Percentiles rank a stretch among this genome's conserved stretches.
These are phyloP conservation scores for Eupristina koningsbergeri DNA, from an alignment of 1,140 invertebrate genomes.

Conservation along the genomic window DNA sequence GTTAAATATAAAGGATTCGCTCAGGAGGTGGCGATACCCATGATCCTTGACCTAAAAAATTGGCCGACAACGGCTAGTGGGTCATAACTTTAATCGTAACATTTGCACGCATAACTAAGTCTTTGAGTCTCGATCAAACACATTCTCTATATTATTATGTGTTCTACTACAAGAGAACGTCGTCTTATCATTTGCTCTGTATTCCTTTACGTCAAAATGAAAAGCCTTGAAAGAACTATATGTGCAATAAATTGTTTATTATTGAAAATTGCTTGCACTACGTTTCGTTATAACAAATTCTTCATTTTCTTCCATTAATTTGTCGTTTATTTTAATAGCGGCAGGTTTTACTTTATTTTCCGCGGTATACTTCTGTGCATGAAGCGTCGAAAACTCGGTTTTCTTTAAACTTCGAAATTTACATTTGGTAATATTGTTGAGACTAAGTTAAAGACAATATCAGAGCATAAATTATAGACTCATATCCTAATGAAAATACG, in stretches of 20 bases:
- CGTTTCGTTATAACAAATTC: background rate
- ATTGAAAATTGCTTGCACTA: background rate
- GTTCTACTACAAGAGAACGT: background rate
- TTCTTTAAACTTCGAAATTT: no score
- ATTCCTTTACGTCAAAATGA: background rate
- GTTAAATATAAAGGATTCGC: slow-evolving; percentile 34
- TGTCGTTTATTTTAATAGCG: background rate
- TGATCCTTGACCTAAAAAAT: slow-evolving; percentile 57
- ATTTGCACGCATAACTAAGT: slow-evolving; percentile 5
- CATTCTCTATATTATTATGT: slow-evolving; percentile 26
- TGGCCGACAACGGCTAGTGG: background rate
- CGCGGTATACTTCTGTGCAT: no score
- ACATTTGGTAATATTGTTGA: no score
- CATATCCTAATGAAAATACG: background rate
- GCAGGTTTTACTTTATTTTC: no score
- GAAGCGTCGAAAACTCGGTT: no score
- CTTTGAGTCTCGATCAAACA: slow-evolving; percentile 49
- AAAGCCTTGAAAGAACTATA: background rate
- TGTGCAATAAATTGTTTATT: background rate
- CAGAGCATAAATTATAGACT: background rate
- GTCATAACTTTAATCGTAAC: slow-evolving; percentile 29
- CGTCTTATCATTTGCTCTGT: background rate
- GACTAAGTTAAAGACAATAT: background rate
- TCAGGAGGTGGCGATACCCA: slow-evolving; percentile 48
- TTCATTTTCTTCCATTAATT: background rate